Evolutionary conservation across 2,888 invertebrate genomes (phyloP).

Genomic region (Petrolisthes manimaculis): DNA sequence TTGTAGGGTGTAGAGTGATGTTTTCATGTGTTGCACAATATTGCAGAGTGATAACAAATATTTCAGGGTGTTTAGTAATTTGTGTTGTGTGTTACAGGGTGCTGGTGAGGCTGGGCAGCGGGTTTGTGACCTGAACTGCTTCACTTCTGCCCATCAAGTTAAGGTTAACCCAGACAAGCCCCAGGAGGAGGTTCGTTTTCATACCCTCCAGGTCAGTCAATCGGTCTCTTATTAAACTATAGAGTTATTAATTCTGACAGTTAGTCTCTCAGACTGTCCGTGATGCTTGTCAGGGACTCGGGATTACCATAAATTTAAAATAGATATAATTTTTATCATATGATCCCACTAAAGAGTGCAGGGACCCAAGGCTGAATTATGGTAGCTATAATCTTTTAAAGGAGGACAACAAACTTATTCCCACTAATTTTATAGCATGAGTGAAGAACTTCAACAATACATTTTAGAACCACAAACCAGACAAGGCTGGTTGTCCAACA

Average conservation of each 20-base stretch:
- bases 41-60: too few relatives aligned
- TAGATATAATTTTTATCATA: too few relatives aligned
- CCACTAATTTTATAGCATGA: too few relatives aligned
- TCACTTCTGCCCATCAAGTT: slow-evolving; percentile 78
- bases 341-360: too few relatives aligned
- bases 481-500: too few relatives aligned
- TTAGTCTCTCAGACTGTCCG: background rate
- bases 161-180: slow-evolving; percentile 87
- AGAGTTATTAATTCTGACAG: background rate
- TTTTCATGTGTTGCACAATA: too few relatives aligned
- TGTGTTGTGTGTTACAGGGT: slow-evolving; percentile 80
- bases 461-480: too few relatives aligned
- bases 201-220: slow-evolving; percentile 71
- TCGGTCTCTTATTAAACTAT: background rate
- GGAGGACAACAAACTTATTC: too few relatives aligned
- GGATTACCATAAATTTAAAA: background rate
- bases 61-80: background rate
- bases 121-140: slow-evolving; percentile 79
- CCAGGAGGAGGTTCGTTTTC: slow-evolving; percentile 81
- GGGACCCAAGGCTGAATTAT: too few relatives aligned
- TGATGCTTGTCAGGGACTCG: background rate
- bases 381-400: too few relatives aligned
- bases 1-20: too few relatives aligned
- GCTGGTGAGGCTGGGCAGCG: slow-evolving; percentile 80
- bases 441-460: too few relatives aligned